These are phyloP conservation scores for Nesospiza acunhae DNA, from an alignment of 2,113 vertebrate species.

Conservation along the genomic window DNA sequence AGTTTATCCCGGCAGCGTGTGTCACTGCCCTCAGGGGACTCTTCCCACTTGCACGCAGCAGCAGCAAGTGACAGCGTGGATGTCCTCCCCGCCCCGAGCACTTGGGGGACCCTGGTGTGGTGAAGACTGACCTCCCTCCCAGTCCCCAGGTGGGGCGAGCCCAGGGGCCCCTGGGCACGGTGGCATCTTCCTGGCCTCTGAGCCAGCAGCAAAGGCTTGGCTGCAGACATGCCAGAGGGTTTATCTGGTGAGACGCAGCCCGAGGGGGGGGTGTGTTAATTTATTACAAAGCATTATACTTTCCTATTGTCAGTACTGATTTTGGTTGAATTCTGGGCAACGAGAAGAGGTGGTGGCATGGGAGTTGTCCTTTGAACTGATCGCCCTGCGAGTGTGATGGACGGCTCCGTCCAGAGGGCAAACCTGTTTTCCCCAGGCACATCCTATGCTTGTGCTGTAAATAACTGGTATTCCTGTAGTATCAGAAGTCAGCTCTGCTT, in stretches of 20 bases:
- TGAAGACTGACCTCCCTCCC: not conserved
- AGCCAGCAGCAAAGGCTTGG: not conserved
- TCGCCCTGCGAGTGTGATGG: not conserved
- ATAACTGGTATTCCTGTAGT: not conserved
- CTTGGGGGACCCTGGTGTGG: not conserved
- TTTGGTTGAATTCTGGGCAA: not conserved
- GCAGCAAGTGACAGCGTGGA: fast-evolving
- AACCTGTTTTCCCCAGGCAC: not conserved
- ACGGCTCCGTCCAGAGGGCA: not conserved
- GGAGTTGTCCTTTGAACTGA: constrained; percentile 1
- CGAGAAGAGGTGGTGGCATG: not conserved
- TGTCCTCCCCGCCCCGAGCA: not conserved
- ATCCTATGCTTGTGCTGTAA: constrained; percentile 9
- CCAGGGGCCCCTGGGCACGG: not conserved
- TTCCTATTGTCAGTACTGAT: not conserved
- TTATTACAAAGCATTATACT: constrained; percentile 54
- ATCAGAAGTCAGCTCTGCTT: constrained; percentile 35
- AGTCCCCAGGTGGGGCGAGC: not conserved
- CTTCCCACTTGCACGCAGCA: not conserved
- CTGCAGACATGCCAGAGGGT: not conserved
- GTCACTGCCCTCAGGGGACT: not conserved
- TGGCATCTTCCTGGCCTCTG: not conserved
- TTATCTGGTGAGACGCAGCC: not conserved
- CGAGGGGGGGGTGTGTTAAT: not conserved
- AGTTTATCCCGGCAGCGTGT: not conserved